Evolutionary conservation across 2,113 vertebrate genomes (phyloP).

Genomic region (Boulengeromyrus knoepffleri): DNA sequence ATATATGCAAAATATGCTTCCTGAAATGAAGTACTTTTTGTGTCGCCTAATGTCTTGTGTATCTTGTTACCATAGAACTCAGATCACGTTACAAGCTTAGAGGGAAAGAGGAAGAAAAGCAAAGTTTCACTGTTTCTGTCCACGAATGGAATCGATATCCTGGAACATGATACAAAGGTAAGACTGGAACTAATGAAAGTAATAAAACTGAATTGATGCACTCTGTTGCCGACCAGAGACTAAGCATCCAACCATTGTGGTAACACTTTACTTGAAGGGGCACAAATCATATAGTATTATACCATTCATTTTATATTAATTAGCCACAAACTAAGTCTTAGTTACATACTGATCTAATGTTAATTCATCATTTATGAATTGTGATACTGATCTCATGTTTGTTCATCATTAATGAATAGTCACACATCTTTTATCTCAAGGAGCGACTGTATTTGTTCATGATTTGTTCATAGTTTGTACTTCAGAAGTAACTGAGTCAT

Average conservation of each 20-base stretch:
- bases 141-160: slow-evolving; percentile 50
- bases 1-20: neutral
- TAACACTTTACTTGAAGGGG: neutral
- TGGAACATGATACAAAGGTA: slow-evolving; percentile 65
- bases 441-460: neutral
- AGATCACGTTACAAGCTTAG: slow-evolving; percentile 18
- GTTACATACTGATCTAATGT: neutral
- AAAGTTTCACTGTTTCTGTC: slow-evolving; percentile 57
- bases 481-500: neutral
- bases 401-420: neutral
- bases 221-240: neutral
- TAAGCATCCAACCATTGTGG: neutral
- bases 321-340: neutral
- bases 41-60: neutral
- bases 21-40: neutral
- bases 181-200: neutral
- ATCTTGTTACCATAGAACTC: slow-evolving; percentile 33
- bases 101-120: slow-evolving; percentile 48
- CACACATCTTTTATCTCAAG: neutral
- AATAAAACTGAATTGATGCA: neutral
- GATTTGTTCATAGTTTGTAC: neutral
- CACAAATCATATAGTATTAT: neutral
- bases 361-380: neutral
- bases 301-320: neutral
- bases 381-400: neutral